Evolutionary conservation across 2,888 invertebrate genomes (phyloP), one percentile per base, ranked within the genome.

Genomic region (Sarcophaga carnaria): DNA sequence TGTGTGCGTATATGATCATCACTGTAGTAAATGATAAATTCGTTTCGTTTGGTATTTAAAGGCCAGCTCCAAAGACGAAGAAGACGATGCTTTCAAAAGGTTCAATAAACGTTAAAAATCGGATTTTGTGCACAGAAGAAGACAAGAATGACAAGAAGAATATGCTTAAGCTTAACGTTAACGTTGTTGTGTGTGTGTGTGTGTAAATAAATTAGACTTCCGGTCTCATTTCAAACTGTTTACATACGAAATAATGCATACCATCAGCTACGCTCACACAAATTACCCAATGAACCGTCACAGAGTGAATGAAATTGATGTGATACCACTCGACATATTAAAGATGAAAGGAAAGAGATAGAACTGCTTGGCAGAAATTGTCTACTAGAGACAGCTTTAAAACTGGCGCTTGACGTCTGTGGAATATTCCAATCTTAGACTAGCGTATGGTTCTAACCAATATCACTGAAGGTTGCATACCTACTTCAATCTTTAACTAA

Each of bases 61-160:
- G 64, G 22, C 64, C 64, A 84, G 47, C 60, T 12, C 20, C 62
- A 62, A 20, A n/a, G 22, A 4, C 4, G 17, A 62, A 62, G 3
- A 14, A 1, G 4, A 17, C 12, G 54, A 54, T 54, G 17, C 17
- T 54, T 17, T 54, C 20, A 12, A 60, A 64, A 69, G 74, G 60
- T 80, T 83, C 83, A 77, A 78, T 80, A 80, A 72, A 64, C 80
- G 69, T 76, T 84, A n/a, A 14, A 59, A 72, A 17, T 63, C 47
- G 54, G 12, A 20, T 67, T 67, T 54, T n/a, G 37, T 80, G 67
- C 76, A 76, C 75, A 49, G 64, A 54, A 85, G 66, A 85, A 66
- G 17, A 17, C 17, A 27, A 76, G 60, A 80, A 80, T 76, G 37
- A 8, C 37, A 37, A 8, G 37, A 37, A 10, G 37, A 37, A 37